Evolutionary conservation across 2,888 invertebrate species (phyloP).

Genomic region (Eudasyphora cyanicolor): DNA sequence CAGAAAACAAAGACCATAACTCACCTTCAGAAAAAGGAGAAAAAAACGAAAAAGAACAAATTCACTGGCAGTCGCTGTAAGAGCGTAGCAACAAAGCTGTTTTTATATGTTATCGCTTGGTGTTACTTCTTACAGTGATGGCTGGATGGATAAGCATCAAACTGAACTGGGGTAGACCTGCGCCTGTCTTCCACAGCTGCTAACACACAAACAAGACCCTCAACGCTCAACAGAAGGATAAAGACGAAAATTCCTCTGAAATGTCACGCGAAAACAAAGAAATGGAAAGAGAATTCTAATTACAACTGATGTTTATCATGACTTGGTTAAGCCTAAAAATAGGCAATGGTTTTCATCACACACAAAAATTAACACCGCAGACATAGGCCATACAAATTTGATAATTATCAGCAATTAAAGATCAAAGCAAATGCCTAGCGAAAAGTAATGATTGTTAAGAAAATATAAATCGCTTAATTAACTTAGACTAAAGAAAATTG

Average conservation of each 20-base stretch:
- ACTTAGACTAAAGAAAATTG: too few relatives aligned
- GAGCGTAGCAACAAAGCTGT: constrained; percentile 92
- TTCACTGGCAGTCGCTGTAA: constrained; percentile 89
- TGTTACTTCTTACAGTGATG: constrained; percentile 98
- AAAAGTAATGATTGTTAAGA: too few relatives aligned
- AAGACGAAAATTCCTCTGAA: not conserved
- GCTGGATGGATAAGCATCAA: constrained; percentile 80
- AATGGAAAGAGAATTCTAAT: not conserved
- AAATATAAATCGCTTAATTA: too few relatives aligned
- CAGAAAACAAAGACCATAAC: not conserved
- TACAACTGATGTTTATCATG: not conserved
- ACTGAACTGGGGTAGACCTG: not conserved
- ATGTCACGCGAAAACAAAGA: not conserved
- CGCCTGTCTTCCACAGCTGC: not conserved
- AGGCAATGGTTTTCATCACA: constrained; percentile 25
- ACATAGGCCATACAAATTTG: not conserved
- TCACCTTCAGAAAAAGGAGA: too few relatives aligned
- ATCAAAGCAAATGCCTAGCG: not conserved
- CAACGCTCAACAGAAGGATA: not conserved
- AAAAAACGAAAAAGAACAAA: constrained; percentile 12
- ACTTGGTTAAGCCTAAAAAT: constrained; percentile 18
- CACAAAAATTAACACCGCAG: not conserved
- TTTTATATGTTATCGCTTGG: constrained; percentile 88
- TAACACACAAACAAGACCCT: not conserved
- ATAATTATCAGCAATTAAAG: not conserved